A percentile compares a stretch with the other conserved stretches of the same genome.
Conservation (phyloP, 2,888 invertebrate genomes). For the Ennomos quercinarius region DNA sequence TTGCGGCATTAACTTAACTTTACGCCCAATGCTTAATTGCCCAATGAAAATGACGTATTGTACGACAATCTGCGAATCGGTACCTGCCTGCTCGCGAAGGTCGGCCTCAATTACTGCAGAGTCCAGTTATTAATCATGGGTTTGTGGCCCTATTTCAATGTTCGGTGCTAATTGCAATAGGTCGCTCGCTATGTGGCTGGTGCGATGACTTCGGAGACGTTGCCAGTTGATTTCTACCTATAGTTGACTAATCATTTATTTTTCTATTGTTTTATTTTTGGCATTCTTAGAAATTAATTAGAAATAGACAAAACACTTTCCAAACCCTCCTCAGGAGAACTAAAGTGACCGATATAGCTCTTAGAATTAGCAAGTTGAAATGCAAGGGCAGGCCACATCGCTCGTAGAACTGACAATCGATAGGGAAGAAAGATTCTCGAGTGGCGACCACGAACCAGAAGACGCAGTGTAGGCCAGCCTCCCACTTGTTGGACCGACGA, state of each 20-base stretch:
- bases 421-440: too few relatives aligned
- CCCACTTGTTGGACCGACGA: too few relatives aligned
- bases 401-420: too few relatives aligned
- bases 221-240: background rate
- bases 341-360: too few relatives aligned
- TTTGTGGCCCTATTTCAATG: conserved; percentile 45
- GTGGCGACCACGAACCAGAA: too few relatives aligned
- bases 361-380: too few relatives aligned
- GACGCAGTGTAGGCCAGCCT: too few relatives aligned
- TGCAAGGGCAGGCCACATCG: too few relatives aligned
- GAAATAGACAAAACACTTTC: too few relatives aligned
- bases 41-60: conserved; percentile 17
- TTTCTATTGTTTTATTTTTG: background rate
- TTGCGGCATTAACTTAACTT: background rate
- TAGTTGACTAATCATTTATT: too few relatives aligned
- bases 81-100: conserved; percentile 56
- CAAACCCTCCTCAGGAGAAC: too few relatives aligned
- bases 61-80: conserved; percentile 35
- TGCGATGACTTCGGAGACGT: conserved; percentile 8
- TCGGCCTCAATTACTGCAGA: conserved; percentile 68
- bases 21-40: conserved; percentile 5
- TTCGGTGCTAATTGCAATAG: conserved; percentile 24
- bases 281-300: too few relatives aligned
- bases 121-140: conserved; percentile 69
- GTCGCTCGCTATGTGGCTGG: conserved; percentile 4